Evolutionary conservation across 2,797 vertebrate species (phyloP), one percentile per base, ranked within the genome.

Genomic region (Danionella dracula): DNA sequence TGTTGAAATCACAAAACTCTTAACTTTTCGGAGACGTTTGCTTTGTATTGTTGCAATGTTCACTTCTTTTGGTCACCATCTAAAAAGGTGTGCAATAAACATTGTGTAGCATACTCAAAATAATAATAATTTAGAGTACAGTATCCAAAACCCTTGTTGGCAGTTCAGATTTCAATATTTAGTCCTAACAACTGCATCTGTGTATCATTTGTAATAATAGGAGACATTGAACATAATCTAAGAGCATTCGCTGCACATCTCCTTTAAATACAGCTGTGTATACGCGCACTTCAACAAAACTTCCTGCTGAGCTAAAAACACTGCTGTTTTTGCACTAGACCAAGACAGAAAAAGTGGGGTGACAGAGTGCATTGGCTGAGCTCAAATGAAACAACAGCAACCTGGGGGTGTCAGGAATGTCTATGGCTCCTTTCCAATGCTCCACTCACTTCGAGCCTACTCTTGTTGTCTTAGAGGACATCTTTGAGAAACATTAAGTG

Each of bases 351-450:
- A 68, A 70, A 55, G 75, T 54, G 85, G 87, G 88, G 88, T 89
- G 87, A 90, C 77, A 82, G 89, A 89, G 89, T 89, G 81, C 89
- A 89, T 76, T 72, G 79, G 81, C 84, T 89, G 87, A 84, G 87
- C 88, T 88, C 78, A 85, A 86, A 89, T 87, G 86, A 89, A 88
- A 87, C 86, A 87, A 87, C 80, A 79, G 84, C 86, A 89, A 87
- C 85, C 85, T 87, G 83, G 85, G 74, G 76, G 86, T 86, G 84
- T 82, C 78, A 88, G 82, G 86, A 91, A 89, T 90, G 87, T 82
- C 63, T 76, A 82, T 89, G 88, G 89, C 85, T 46, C 70, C 34
- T 4, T 64, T 86, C 87, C 83, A 80, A 83, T 81, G 83, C 82
- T 85, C 81, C 83, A 55, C 86, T 87, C 86, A 86, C 84, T 82